These are phyloP conservation scores for Nothobranchius kuhntae DNA, from an alignment of 2,113 vertebrate genomes.

Conservation along the genomic window DNA sequence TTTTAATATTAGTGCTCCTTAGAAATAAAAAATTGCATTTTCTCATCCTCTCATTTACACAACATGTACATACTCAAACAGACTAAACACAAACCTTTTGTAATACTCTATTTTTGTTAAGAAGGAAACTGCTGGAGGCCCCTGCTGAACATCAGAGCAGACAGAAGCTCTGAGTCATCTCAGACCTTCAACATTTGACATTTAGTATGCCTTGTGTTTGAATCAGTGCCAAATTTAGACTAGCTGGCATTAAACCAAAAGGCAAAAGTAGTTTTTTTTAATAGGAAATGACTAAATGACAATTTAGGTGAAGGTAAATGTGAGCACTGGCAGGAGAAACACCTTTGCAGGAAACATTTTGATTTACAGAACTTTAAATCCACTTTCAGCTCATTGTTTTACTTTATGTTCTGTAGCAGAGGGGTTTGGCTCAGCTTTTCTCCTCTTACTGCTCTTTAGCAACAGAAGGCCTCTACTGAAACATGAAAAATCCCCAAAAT, in stretches of 20 bases:
- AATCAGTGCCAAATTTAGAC: neutral
- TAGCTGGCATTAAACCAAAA: neutral
- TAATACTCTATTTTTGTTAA: conserved; percentile 6
- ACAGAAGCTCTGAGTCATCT: neutral
- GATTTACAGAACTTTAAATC: neutral
- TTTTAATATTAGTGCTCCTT: no score
- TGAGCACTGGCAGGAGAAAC: neutral
- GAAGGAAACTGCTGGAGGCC: conserved; percentile 4
- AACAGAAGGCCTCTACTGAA: neutral
- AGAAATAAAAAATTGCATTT: conserved; percentile 6
- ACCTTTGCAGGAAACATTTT: neutral
- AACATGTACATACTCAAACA: conserved; percentile 18
- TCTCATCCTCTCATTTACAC: neutral
- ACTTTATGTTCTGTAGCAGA: neutral
- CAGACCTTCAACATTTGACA: conserved; percentile 11
- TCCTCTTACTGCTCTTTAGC: neutral
- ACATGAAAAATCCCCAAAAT: neutral
- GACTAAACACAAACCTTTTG: neutral
- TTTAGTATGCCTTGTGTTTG: neutral
- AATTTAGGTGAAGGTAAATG: no score
- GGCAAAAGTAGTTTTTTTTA: neutral
- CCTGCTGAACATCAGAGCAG: conserved; percentile 19
- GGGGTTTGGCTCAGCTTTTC: neutral
- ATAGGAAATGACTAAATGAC: no score
- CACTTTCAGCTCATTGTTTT: conserved; percentile 4